phyloP scores from a whole-genome alignment of 2,113 vertebrate genomes.

The Channa argus region DNA sequence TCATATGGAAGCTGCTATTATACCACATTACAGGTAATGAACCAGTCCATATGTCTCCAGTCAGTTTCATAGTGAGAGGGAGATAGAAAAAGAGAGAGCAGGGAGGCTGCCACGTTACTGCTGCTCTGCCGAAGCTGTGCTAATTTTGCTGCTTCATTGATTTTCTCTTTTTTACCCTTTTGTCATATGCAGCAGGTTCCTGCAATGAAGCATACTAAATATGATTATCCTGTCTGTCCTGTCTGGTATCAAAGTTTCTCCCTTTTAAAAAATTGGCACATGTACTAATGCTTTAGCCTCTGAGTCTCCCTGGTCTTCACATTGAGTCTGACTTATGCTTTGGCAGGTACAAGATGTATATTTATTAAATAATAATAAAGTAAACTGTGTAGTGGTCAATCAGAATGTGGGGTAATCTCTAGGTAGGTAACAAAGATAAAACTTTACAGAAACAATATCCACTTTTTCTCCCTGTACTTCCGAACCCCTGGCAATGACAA shows the following conservation, averaged over 20 bases:
- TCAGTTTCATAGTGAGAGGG: constrained; percentile 50
- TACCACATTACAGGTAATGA: constrained; percentile 75
- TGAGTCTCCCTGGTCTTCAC: no score
- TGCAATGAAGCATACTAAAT: not conserved
- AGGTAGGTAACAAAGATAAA: no score
- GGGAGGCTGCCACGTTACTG: constrained; percentile 2
- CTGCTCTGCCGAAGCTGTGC: not conserved
- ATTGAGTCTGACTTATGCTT: no score
- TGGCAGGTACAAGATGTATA: no score
- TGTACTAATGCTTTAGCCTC: no score
- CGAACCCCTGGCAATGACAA: no score
- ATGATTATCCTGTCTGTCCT: not conserved
- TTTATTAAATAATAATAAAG: no score
- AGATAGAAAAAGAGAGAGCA: not conserved
- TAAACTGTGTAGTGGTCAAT: no score
- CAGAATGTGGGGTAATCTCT: no score
- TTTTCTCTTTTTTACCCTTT: not conserved
- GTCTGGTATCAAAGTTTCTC: not conserved
- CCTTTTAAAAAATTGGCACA: not conserved
- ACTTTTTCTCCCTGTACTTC: no score
- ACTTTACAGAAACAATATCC: no score
- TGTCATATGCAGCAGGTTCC: not conserved
- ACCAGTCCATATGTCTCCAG: constrained; percentile 67
- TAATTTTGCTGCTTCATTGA: not conserved
- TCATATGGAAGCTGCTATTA: constrained; percentile 65